Evolutionary conservation across 2,888 invertebrate genomes (phyloP).

Genomic region (Philaethria dido): DNA sequence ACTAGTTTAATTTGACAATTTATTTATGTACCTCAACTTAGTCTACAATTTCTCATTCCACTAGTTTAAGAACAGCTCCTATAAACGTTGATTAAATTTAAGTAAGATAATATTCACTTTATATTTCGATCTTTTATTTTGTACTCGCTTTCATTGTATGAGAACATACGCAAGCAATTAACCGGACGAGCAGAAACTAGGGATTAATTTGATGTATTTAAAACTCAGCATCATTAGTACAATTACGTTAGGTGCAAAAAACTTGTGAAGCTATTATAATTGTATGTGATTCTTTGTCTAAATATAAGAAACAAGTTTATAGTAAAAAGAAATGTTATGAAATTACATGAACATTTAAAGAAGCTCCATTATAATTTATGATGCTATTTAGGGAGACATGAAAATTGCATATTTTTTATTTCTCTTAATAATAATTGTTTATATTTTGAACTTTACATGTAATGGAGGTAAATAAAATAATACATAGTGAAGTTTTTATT

Average conservation of each 20-base stretch:
- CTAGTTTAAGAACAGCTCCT: too few relatives aligned
- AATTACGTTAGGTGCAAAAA: conserved; percentile 29
- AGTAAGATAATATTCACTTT: neutral
- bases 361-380: conserved; percentile 14
- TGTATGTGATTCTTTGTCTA: conserved; percentile 22
- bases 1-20: neutral
- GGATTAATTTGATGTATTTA: conserved; percentile 36
- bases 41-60: too few relatives aligned
- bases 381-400: neutral
- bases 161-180: conserved; percentile 27
- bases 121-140: neutral
- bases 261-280: conserved; percentile 25
- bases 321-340: neutral
- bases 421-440: neutral
- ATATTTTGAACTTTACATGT: neutral
- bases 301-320: conserved; percentile 26
- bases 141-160: conserved; percentile 14
- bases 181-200: conserved; percentile 29
- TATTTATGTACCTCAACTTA: conserved; percentile 3
- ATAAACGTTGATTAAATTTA: too few relatives aligned
- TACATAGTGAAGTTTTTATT: conserved; percentile 1
- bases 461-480: neutral
- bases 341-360: conserved; percentile 1
- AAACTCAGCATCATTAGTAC: conserved; percentile 33
- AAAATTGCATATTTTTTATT: neutral